Evolutionary conservation across 2,888 invertebrate species (phyloP).

Genomic region (Pomacea canaliculata): DNA sequence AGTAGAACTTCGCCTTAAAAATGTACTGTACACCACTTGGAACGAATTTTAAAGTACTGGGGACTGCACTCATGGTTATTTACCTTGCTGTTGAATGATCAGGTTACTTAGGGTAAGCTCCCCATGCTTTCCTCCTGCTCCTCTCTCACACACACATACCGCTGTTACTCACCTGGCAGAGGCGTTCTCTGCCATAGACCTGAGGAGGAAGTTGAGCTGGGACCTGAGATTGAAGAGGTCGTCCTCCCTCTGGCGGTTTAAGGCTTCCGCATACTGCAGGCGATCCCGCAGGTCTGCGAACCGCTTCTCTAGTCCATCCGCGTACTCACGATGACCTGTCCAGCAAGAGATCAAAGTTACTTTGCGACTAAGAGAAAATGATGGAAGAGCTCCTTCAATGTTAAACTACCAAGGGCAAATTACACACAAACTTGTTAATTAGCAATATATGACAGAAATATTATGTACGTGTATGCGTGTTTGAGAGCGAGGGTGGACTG

Average conservation of each 20-base stretch:
- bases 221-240: constrained; percentile 80
- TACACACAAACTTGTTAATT: constrained; percentile 4
- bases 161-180: constrained; percentile 16
- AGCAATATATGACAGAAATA: no score
- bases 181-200: constrained; percentile 20
- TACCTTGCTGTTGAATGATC: no score
- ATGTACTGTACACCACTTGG: no score
- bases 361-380: not conserved
- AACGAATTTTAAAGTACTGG: no score
- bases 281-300: constrained; percentile 84
- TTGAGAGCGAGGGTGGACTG: no score
- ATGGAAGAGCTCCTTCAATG: not conserved
- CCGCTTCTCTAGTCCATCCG: constrained; percentile 74
- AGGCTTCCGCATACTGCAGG: constrained; percentile 82
- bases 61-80: no score
- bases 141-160: no score
- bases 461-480: no score
- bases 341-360: not conserved
- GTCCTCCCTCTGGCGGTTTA: constrained; percentile 83
- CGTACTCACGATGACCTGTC: constrained; percentile 28
- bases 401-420: not conserved
- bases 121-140: no score
- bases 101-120: no score
- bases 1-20: no score
- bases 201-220: constrained; percentile 71